phyloP scores from a whole-genome alignment of 2,888 invertebrate species.

The Tipula confusa region DNA sequence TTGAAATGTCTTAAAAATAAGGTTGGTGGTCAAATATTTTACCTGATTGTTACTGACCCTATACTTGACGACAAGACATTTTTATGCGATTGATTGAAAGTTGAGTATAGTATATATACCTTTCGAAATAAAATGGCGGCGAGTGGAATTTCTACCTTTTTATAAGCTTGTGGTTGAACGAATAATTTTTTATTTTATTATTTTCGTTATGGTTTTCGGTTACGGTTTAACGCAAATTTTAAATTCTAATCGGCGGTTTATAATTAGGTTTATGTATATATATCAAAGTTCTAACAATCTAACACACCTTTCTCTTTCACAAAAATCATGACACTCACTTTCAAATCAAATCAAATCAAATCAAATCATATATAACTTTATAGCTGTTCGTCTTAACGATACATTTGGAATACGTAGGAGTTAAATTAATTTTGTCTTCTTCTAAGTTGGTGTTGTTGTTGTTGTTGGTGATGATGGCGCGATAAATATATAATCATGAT shows the following conservation, averaged over 20 bases:
- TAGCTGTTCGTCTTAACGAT: background rate
- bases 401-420: background rate
- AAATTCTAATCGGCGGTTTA: background rate
- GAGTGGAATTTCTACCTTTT: background rate
- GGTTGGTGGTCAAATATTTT: background rate
- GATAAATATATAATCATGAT: background rate
- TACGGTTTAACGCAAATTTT: background rate
- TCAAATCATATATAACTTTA: background rate
- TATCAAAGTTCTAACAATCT: background rate
- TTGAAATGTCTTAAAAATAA: background rate
- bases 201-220: background rate
- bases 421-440: background rate
- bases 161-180: background rate
- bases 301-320: background rate
- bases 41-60: background rate
- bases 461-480: background rate
- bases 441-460: too few relatives aligned
- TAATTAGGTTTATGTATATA: background rate
- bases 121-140: background rate
- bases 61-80: background rate
- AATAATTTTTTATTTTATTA: background rate
- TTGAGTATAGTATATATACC: too few relatives aligned
- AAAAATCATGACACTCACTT: background rate
- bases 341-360: too few relatives aligned
- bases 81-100: background rate